Conservation (phyloP, 2,888 invertebrate genomes). For the Parnassius apollo region DNA sequence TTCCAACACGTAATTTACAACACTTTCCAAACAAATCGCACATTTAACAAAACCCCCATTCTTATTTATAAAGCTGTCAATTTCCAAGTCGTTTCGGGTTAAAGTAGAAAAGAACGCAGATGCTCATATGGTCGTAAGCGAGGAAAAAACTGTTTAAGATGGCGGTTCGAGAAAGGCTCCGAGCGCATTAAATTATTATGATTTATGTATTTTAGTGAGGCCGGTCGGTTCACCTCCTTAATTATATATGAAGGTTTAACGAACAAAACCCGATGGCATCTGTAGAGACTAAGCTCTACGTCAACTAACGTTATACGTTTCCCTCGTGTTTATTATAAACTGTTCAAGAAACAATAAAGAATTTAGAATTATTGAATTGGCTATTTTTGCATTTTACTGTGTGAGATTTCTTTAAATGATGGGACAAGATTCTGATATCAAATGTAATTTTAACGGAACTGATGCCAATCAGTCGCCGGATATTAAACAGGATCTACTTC, state of each 20-base stretch:
- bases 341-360: too few species aligned
- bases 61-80: slow-evolving; percentile 74
- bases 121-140: slow-evolving; percentile 60
- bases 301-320: slow-evolving; percentile 12
- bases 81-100: slow-evolving; percentile 60
- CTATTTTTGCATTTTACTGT: too few species aligned
- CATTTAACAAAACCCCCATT: slow-evolving; percentile 38
- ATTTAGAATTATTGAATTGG: too few species aligned
- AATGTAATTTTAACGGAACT: neutral
- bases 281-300: slow-evolving; percentile 13
- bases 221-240: slow-evolving; percentile 59
- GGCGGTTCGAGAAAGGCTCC: slow-evolving; percentile 60
- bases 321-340: neutral
- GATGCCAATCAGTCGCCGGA: slow-evolving; percentile 6
- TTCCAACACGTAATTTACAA: slow-evolving; percentile 46
- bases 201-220: slow-evolving; percentile 76
- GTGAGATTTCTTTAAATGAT: too few species aligned
- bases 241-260: slow-evolving; percentile 72
- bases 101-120: slow-evolving; percentile 61
- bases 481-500: slow-evolving; percentile 6
- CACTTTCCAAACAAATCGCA: slow-evolving; percentile 47
- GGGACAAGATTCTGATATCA: neutral
- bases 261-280: slow-evolving; percentile 55
- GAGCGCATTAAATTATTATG: slow-evolving; percentile 77
- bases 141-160: slow-evolving; percentile 47